Base-by-base conservation (phyloP, 2,888 invertebrate species). In the Apotomis betuletana region DNA sequence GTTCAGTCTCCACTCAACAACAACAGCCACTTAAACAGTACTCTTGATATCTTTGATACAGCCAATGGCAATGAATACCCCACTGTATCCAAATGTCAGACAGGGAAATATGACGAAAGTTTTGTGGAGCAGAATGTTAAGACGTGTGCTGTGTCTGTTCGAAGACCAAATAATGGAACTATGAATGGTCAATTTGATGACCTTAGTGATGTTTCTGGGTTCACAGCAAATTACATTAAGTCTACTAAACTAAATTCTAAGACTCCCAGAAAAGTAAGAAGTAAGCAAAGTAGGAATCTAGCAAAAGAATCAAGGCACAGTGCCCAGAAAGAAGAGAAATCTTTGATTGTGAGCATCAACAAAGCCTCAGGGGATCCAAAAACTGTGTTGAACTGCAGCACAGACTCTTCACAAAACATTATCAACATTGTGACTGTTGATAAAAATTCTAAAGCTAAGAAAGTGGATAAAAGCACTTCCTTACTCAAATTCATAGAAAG, bases 221-320 rank as follows among this genome's bases (percentile, higher is more conserved):
- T 92, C 70, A 93, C 93, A 38, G 93, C 92, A 3, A 93, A 91
- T 77, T 94, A 94, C 74, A 93, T 94, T 46, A 84, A 91, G 49
- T 94, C 93, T 15, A 92, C 93, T 13, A 94, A 92, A 79, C 76
- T 91, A 13, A 85, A 89, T 74, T 83, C 87, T 55, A 91, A 88
- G 79, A 85, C 85, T 70, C 81, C 87, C 27, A 83, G 85, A 51
- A 90, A 88, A 77, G 74, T 87, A 41, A 86, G 87, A 74, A 85
- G 81, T 75, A 90, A 88, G 77, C 79, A 81, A 10, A 85, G 71
- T 68, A 85, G 86, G 62, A 87, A 83, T 67, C 77, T 88, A n/a
- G 81, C 85, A 2, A 89, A 88, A 70, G 86, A 88, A 72, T 81
- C 87, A 1, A 83, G 78, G 62, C 79, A 80, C 13, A 80, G 75